Percentiles rank a stretch among this genome's conserved stretches.
Evolutionary conservation across 64 coral and sea anemone species (phyloP).

Genomic region (Acropora yongei): DNA sequence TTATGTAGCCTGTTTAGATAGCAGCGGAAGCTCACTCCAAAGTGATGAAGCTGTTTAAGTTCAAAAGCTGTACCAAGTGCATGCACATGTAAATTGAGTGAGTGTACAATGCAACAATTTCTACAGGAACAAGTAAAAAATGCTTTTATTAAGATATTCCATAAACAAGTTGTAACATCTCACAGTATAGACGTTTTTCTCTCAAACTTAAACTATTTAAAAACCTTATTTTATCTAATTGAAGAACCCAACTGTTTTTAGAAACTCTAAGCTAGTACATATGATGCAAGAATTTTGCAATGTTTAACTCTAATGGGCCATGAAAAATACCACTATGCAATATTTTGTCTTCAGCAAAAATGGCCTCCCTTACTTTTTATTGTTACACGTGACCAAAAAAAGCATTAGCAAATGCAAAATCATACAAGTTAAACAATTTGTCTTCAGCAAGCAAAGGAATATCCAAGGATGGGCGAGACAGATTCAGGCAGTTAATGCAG

Average conservation of each 20-base stretch:
- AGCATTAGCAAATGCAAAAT: no score
- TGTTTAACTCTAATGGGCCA: no score
- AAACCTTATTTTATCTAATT: not conserved
- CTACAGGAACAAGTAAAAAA: not conserved
- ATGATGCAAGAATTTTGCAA: no score
- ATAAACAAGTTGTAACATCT: not conserved
- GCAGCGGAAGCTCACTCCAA: not conserved
- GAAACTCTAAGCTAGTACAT: not conserved
- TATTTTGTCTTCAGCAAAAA: no score
- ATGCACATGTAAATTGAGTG: no score
- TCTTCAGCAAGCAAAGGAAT: not conserved
- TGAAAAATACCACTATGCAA: no score
- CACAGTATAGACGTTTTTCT: not conserved
- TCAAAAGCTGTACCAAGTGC: no score
- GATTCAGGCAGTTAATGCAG: constrained; percentile 49
- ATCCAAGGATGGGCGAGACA: constrained; percentile 18
- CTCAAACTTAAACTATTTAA: not conserved
- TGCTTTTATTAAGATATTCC: not conserved
- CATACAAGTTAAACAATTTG: no score
- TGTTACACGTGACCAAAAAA: no score
- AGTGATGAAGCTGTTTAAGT: not conserved
- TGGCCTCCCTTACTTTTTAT: no score
- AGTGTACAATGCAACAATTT: no score
- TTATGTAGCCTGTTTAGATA: not conserved
- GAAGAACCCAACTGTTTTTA: not conserved